Evolutionary conservation across 2,113 vertebrate species (phyloP).

Genomic region (Eudorcas thomsonii): DNA sequence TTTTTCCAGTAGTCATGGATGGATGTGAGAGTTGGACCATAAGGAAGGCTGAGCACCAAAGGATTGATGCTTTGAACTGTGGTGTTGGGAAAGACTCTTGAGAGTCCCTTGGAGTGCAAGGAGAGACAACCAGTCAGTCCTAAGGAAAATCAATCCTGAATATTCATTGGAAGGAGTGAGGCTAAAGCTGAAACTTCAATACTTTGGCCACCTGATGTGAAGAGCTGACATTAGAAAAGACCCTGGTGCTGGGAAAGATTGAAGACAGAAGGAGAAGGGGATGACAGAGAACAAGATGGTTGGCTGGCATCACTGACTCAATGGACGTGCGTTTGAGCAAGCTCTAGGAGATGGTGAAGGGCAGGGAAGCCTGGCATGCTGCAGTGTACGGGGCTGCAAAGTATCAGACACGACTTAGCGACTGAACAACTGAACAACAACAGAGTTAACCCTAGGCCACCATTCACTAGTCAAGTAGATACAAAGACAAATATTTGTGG

Average conservation of each 20-base stretch:
- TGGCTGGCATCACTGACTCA: neutral
- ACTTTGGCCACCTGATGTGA: neutral
- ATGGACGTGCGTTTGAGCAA: neutral
- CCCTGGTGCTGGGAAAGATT: neutral
- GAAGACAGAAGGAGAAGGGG: neutral
- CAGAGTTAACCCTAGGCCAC: neutral
- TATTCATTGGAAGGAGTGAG: neutral
- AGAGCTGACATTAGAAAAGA: neutral
- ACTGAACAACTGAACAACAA: neutral
- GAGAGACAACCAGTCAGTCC: neutral
- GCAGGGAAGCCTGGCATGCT: neutral
- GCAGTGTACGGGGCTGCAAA: neutral
- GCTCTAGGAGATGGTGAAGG: neutral
- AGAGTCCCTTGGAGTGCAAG: neutral
- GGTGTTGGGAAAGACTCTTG: neutral
- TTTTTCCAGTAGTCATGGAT: no score
- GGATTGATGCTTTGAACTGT: neutral
- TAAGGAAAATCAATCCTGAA: neutral
- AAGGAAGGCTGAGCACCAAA: neutral
- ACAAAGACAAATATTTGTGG: neutral
- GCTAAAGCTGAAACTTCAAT: neutral
- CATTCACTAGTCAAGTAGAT: neutral
- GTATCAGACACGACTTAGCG: accelerated
- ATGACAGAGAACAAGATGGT: neutral
- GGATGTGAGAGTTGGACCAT: neutral